Base-by-base conservation (phyloP, 2,797 vertebrate species). In the Alouatta caraya region DNA sequence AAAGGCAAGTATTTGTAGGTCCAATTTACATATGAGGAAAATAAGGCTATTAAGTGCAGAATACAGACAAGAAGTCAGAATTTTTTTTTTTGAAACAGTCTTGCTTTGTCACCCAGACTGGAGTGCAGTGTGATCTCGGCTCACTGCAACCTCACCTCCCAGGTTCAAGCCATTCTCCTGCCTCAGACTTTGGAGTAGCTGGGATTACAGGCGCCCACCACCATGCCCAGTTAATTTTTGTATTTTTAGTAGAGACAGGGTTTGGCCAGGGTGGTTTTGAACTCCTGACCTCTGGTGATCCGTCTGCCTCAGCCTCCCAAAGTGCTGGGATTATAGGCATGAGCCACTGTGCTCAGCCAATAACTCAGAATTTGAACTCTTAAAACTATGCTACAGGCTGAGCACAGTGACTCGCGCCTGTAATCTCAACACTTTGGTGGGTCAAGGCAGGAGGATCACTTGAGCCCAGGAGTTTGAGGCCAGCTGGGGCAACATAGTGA, bases 21-120 rank as follows among this genome's bases (percentile, higher is more conserved):
- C n/a, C 46, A 96, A 78, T 75, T 94, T 92, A 89, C 39, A 59
- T 42, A 83, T 2, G 30, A 91, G 33, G 61, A 33, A 90, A 94
- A 96, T 67, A 88, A 72, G 19, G 26, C 42, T 61, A 59, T 42
- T 76, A 61, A 39, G 14, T 78, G 11, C 46, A 92, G 50, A 95
- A 79, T 61, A 73, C 6, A 61, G 22, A 64, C 10, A n/a, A 79
- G 61, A 95, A 90, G 59, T 86, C 67, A 80, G 76, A 64, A 4
- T n/a, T 67, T 39, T 72, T 72, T n/a, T 70, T 64, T 61, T n/a
- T 37, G 37, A 70, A 0, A 22, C 9, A 22, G 21, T 72, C n/a
- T 72, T 10, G 37, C 67, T 72, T 37, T 72, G n/a, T 72, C 21
- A 37, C 21, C 5, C 19, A 72, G 67, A 37, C 67, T 39, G n/a